A percentile compares a stretch with the other conserved stretches of the same genome.
Evolutionary conservation across 2,888 invertebrate species (phyloP).

Genomic region (Ormyrus labotus): DNA sequence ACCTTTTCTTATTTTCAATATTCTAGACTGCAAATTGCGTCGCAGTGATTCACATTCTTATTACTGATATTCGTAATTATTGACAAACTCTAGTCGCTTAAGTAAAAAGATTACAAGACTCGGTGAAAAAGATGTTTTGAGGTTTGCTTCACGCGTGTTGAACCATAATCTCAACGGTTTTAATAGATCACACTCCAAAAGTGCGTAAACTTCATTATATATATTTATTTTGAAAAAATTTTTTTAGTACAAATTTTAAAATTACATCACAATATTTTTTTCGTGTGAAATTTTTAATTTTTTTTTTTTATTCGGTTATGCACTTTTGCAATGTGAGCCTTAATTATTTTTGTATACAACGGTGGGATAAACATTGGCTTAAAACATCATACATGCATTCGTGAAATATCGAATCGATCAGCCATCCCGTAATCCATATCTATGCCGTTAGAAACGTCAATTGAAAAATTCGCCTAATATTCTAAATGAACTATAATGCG

Average conservation of each 20-base stretch:
- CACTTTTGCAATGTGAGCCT: conserved; percentile 52
- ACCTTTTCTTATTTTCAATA: conserved; percentile 30
- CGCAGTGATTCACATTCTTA: conserved; percentile 20
- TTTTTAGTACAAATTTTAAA: conserved; percentile 53
- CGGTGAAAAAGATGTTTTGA: conserved; percentile 55
- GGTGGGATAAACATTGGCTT: conserved; percentile 54
- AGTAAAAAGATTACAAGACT: conserved; percentile 58
- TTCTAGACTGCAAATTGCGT: conserved; percentile 20
- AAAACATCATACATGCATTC: conserved; percentile 47
- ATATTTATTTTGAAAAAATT: conserved; percentile 38
- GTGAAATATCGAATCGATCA: conserved; percentile 47
- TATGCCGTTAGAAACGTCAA: conserved; percentile 51
- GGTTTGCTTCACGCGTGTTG: conserved; percentile 56
- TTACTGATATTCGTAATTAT: conserved; percentile 2
- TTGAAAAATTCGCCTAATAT: conserved; percentile 56
- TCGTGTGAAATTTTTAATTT: conserved; percentile 34
- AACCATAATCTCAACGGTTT: conserved; percentile 57
- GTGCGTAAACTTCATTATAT: conserved; percentile 31
- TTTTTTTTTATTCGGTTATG: conserved; percentile 34
- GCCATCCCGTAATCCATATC: conserved; percentile 51
- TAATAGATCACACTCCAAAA: conserved; percentile 50
- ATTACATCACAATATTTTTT: conserved; percentile 47
- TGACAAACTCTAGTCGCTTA: conserved; percentile 49
- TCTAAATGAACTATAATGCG: conserved; percentile 51
- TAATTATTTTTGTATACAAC: conserved; percentile 46